These are phyloP conservation scores for Drosophila eohydei DNA, from an alignment of 2,888 invertebrate species.

Conservation along the genomic window DNA sequence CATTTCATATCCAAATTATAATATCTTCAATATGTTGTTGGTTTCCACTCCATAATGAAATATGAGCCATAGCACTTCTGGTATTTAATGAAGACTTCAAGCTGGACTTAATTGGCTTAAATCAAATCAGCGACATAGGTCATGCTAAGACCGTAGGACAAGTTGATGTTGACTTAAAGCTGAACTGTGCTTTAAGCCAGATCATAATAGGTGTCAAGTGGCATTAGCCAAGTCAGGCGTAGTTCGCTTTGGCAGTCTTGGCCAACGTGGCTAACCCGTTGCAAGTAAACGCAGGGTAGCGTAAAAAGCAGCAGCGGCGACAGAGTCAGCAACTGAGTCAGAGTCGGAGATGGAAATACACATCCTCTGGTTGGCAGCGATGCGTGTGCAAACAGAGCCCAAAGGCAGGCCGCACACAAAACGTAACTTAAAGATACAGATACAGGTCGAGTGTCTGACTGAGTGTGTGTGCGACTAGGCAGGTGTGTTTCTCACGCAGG, in stretches of 20 bases:
- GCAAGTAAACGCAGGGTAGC: slow-evolving; percentile 39
- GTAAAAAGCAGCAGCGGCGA: slow-evolving; percentile 26
- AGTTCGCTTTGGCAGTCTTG: slow-evolving; percentile 11
- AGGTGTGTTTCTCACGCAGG: slow-evolving; percentile 81
- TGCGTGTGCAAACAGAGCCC: slow-evolving; percentile 66
- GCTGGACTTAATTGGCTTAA: slow-evolving; percentile 28
- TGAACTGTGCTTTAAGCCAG: slow-evolving; percentile 18
- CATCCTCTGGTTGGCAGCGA: slow-evolving; percentile 58
- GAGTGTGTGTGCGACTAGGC: slow-evolving; percentile 31
- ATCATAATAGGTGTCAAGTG: slow-evolving; percentile 61
- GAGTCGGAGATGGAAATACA: slow-evolving; percentile 31
- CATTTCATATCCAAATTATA: neutral
- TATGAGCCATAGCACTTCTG: neutral
- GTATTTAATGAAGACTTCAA: neutral
- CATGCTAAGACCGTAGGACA: slow-evolving; percentile 28
- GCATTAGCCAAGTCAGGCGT: slow-evolving; percentile 63
- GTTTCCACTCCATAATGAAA: neutral
- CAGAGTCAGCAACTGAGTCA: slow-evolving; percentile 3
- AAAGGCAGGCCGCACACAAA: slow-evolving; percentile 54
- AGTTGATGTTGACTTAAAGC: slow-evolving; percentile 25
- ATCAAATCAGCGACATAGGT: slow-evolving; percentile 26
- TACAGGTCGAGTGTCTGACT: slow-evolving; percentile 55
- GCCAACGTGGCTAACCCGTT: slow-evolving; percentile 30
- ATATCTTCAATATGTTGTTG: neutral
- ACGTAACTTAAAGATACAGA: slow-evolving; percentile 67